These are phyloP conservation scores for Lagria hirta DNA, from an alignment of 2,888 invertebrate species.

Conservation along the genomic window DNA sequence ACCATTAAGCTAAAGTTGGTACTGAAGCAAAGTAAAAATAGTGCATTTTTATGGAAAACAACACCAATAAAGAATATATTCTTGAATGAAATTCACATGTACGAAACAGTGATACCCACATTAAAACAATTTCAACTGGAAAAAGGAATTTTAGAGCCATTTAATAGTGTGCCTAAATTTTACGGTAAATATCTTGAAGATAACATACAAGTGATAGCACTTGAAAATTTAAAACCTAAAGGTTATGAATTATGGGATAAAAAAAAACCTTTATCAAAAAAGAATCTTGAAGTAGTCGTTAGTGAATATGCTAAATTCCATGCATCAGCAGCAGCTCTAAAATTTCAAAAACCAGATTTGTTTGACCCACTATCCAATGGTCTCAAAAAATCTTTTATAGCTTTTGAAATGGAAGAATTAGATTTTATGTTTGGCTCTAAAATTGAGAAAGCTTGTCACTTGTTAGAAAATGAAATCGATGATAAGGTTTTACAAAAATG, in stretches of 20 bases:
- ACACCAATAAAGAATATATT: conserved; percentile 27
- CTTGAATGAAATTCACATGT: conserved; percentile 33
- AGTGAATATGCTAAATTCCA: conserved; percentile 17
- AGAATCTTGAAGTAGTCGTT: conserved; percentile 38
- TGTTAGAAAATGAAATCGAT: not conserved
- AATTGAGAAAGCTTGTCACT: not conserved
- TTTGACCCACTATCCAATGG: conserved; percentile 8
- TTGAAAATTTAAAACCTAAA: conserved; percentile 36
- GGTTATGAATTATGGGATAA: conserved; percentile 35
- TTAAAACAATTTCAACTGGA: conserved; percentile 28
- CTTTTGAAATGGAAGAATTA: not conserved
- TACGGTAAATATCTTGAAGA: conserved; percentile 18
- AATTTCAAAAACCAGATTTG: conserved; percentile 17
- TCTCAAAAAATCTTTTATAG: conserved; percentile 1
- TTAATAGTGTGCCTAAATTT: conserved; percentile 26
- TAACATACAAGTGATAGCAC: conserved; percentile 27
- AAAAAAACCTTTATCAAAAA: conserved; percentile 35
- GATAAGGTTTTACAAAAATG: conserved; percentile 8
- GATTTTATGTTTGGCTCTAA: not conserved
- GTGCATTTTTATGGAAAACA: conserved; percentile 21
- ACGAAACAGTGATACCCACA: conserved; percentile 29
- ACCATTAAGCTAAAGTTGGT: too few species aligned
- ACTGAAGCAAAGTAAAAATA: conserved; percentile 9
- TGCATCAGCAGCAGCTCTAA: conserved; percentile 24
- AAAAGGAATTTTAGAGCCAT: conserved; percentile 22